Base-by-base conservation (phyloP, 2,888 invertebrate genomes). In the Dione juno region DNA sequence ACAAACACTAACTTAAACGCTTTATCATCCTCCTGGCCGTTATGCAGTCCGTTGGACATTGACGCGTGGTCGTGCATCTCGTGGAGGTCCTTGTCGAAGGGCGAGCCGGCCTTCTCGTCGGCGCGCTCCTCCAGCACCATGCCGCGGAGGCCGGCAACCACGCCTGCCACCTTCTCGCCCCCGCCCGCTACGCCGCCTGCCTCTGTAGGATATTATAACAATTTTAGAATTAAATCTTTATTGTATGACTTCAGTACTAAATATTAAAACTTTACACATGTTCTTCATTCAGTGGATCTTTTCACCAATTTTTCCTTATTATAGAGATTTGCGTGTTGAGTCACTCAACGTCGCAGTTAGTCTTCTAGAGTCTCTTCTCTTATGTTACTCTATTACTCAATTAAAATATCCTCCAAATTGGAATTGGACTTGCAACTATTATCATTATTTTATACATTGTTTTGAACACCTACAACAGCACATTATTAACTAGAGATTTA, bases 11-110 rank as follows among this genome's bases (percentile, higher is more conserved):
- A 97, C 97, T 97, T 97, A 90, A 97, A 97, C 79, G 96, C 96
- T 93, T 97, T 97, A 82, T 97, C 97, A 82, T 98, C 98, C 80
- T 97, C 97, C 78, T 97, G 91, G 50, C 93, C 93, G 78, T 94
- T 95, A 77, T 93, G 93, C 64, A 93, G 85, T 71, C 95, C 95
- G 81, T 94, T 94, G 75, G 94, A 94, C 84, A 94, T 88, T 76
- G 84, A 79, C 73, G 90, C 92, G 77, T 93, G 92, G 73, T 92
- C 92, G 76, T 92, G 92, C 77, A 91, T 74, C 76, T 92, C 92
- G 76, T 93, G 92, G 70, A 90, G 83, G 80, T 93, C 92, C 81
- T 92, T 92, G 74, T 93, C 92, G 74, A 92, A 93, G 66, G 92
- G 92, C 72, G 92, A 92, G 52, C 86, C 87, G 19, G 91, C 83